Evolutionary conservation across 2,797 vertebrate genomes (phyloP).

Genomic region (Enteromius anoplus): DNA sequence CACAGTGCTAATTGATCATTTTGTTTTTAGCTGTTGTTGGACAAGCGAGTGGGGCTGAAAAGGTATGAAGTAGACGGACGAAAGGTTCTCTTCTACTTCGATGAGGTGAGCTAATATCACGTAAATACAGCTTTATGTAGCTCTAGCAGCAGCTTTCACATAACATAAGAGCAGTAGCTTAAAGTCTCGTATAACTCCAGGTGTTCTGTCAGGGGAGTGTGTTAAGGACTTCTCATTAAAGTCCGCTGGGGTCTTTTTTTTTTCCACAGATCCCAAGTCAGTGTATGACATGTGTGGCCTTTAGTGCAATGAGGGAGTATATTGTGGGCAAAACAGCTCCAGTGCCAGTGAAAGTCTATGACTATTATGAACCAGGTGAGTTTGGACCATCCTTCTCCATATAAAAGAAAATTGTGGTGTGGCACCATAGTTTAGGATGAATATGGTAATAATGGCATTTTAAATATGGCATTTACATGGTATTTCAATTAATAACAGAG

Average conservation of each 20-base stretch:
- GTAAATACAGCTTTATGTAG: neutral
- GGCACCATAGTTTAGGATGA: neutral
- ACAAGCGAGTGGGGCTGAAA: constrained; percentile 89
- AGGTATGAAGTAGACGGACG: constrained; percentile 88
- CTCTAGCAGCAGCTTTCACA: neutral
- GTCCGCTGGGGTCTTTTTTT: neutral
- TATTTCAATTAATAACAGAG: neutral
- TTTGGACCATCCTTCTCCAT: neutral
- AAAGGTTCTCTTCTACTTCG: constrained; percentile 93
- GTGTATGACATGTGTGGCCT: constrained; percentile 91
- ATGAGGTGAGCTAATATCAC: constrained; percentile 80
- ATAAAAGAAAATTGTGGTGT: neutral
- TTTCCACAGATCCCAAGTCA: constrained; percentile 86
- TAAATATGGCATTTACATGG: neutral
- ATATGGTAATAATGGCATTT: neutral
- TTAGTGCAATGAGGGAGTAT: constrained; percentile 88
- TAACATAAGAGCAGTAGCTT: neutral
- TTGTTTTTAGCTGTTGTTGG: constrained; percentile 81
- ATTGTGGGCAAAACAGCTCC: constrained; percentile 93
- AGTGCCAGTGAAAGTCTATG: constrained; percentile 90
- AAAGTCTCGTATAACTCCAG: constrained; percentile 3
- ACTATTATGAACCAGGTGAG: constrained; percentile 94
- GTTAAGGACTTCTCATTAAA: constrained; percentile 3
- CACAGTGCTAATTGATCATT: neutral
- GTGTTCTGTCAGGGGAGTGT: constrained; percentile 16